These are phyloP conservation scores for Stenchaetothrips biformis DNA, from an alignment of 2,888 invertebrate genomes.

Conservation along the genomic window DNA sequence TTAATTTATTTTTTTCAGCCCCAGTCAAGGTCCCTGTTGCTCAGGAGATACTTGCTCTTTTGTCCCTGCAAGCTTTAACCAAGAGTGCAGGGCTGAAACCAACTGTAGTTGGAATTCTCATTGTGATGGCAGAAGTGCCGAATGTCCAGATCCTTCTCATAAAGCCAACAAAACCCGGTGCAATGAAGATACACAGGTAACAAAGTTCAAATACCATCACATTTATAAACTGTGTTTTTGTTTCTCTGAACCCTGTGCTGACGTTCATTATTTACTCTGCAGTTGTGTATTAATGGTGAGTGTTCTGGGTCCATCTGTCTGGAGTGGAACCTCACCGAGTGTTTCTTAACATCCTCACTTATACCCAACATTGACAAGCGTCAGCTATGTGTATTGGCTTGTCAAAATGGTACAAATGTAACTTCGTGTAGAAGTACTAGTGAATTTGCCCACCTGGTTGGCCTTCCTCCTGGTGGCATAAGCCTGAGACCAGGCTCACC, in stretches of 20 bases:
- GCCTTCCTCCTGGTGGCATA: constrained; percentile 73
- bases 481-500: constrained; percentile 92
- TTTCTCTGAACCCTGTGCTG: not conserved
- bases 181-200: constrained; percentile 78
- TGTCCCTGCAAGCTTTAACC: constrained; percentile 58
- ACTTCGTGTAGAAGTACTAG: constrained; percentile 79
- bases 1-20: constrained; percentile 55
- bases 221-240: not conserved
- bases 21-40: constrained; percentile 97
- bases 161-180: constrained; percentile 89
- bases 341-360: constrained; percentile 81
- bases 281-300: constrained; percentile 82
- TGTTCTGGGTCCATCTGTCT: constrained; percentile 94
- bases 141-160: constrained; percentile 79
- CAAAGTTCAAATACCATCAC: not conserved
- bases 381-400: constrained; percentile 93
- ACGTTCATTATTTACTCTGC: constrained; percentile 40
- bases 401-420: constrained; percentile 74
- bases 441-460: constrained; percentile 70
- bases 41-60: constrained; percentile 71
- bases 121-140: constrained; percentile 80
- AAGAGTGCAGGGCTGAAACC: constrained; percentile 74
- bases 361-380: constrained; percentile 72
- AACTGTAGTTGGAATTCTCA: constrained; percentile 86
- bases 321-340: constrained; percentile 90